phyloP scores from a whole-genome alignment of 92 coral and sea anemone genomes.

The Meandrina meandrites region DNA sequence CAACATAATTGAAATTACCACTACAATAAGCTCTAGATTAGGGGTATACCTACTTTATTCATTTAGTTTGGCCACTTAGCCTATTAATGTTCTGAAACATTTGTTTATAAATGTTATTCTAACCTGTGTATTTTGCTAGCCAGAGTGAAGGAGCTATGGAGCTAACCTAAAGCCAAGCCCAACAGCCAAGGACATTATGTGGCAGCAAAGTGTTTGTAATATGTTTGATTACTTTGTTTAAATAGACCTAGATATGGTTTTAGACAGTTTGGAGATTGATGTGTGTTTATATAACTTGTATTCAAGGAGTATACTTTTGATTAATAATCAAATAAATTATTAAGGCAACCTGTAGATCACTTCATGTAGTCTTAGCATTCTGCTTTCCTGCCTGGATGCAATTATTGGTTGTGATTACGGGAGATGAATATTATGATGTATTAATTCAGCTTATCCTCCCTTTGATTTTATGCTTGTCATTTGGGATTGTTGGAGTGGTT shows the following conservation, averaged over 20 bases:
- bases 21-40: too few species aligned
- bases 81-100: too few species aligned
- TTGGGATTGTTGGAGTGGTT: not conserved
- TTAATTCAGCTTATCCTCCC: not conserved
- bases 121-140: not conserved
- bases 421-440: not conserved
- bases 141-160: slow-evolving; percentile 21
- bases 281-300: slow-evolving; percentile 2
- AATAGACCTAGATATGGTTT: slow-evolving; percentile 7
- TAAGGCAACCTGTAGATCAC: not conserved
- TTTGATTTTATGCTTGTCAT: not conserved
- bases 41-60: too few species aligned
- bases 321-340: slow-evolving; percentile 16
- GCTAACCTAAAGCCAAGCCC: not conserved
- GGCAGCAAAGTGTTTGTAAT: not conserved
- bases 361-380: not conserved
- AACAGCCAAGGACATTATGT: not conserved
- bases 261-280: slow-evolving; percentile 16
- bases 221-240: slow-evolving; percentile 5
- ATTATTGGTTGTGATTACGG: not conserved
- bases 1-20: too few species aligned
- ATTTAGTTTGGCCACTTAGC: not conserved
- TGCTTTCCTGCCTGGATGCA: not conserved
- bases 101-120: not conserved
- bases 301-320: slow-evolving; percentile 15